Base-by-base conservation (phyloP, 2,888 invertebrate species). In the Quadriops clusia region DNA sequence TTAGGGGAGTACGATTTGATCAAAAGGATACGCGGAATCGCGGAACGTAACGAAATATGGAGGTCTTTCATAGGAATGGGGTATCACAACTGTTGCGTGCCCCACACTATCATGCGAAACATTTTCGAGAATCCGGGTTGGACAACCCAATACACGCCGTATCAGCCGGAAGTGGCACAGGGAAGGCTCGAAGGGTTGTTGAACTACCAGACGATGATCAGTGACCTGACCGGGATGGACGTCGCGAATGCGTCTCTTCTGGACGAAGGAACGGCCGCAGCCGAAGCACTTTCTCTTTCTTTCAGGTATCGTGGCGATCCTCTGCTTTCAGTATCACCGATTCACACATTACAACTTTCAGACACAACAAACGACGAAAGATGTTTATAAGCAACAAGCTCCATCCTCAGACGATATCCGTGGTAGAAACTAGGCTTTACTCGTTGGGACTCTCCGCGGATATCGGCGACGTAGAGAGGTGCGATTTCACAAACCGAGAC, bases 41-140 rank as follows among this genome's bases (percentile, higher is more conserved):
- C 89, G 0, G 76, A 83, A 44, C 76, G 77, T 53, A 98, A 98
- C 63, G 72, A 93, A 61, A 72, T 93, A 53, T 95, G 91, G 91
- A 70, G 93, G 31, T 83, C 90, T 1, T 99, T 87, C 57, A 94
- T 98, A 33, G 98, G 98, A 3, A 93, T 97, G 87, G 98, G 98
- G 0, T 98, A 97, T 61, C 85, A 98, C 65, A 94, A 94, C 57
- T 97, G 95, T 51, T 84, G 86, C 53, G 87, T 93, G 2, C 98
- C 98, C 0, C 86, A 89, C 46, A 84, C 93, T 0, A 97, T 99
- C 37, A 73, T 87, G 68, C 70, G 98, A 33, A 98, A 98, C 56
- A 78, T 98, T 50, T 93, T 98, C 50, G 97, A 98, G 68, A 98
- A 98, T 67, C 97, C 98, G 26, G 98, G 97, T 63, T 98, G 97